Conservation (phyloP, 1,140 invertebrate species). For the Meteorus sp. region DNA sequence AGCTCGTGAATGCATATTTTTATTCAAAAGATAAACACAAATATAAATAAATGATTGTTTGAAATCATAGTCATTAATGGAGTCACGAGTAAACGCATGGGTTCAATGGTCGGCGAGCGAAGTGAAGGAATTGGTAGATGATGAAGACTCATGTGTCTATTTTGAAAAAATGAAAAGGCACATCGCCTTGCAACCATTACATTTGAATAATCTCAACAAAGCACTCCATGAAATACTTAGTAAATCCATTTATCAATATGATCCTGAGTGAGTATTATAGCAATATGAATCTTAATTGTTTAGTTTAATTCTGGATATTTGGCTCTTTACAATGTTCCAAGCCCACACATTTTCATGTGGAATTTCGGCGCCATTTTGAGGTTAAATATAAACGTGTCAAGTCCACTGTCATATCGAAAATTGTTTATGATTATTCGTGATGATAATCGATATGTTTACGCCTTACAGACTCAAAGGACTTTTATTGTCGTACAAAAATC, state of each 20-base stretch:
- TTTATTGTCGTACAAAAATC: constrained; percentile 65
- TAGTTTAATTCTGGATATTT: constrained; percentile 10
- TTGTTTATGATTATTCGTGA: constrained; percentile 10
- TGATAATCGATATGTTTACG: constrained; percentile 20
- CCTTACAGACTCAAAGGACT: constrained; percentile 63
- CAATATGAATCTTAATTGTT: background rate
- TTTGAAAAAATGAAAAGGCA: constrained; percentile 61
- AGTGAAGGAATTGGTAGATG: constrained; percentile 46
- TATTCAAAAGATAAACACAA: too few species aligned
- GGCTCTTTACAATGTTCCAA: too few species aligned
- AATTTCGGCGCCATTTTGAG: background rate
- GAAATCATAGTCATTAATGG: constrained; percentile 32
- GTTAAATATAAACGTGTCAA: background rate
- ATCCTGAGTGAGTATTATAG: constrained; percentile 40
- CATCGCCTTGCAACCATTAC: constrained; percentile 63
- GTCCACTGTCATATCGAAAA: too few species aligned
- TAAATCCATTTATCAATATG: constrained; percentile 41
- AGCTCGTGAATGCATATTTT: too few species aligned
- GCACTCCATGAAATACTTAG: constrained; percentile 42
- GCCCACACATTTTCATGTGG: background rate
- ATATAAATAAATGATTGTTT: background rate
- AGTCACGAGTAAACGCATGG: constrained; percentile 24
- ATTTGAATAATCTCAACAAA: constrained; percentile 60
- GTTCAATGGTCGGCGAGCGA: constrained; percentile 47
- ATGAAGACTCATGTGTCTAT: constrained; percentile 63